Percentiles rank a stretch among this genome's conserved stretches.
phyloP scores from a whole-genome alignment of 2,888 invertebrate genomes.

The Ganaspis brasiliensis region DNA sequence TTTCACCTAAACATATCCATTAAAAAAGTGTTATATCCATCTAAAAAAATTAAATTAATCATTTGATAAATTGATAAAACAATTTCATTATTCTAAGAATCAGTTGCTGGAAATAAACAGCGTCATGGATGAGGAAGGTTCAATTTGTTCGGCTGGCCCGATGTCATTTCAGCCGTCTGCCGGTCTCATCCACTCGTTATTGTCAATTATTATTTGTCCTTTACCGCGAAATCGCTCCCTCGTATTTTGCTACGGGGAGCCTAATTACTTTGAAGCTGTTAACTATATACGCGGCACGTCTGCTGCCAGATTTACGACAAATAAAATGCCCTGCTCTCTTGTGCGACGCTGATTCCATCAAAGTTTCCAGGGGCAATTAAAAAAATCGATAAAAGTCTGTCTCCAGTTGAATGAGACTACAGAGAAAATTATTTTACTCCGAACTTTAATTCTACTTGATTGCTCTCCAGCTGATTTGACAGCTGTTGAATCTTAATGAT shows the following conservation, averaged over 20 bases:
- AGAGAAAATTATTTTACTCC: conserved; percentile 3
- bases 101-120: neutral
- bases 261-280: conserved; percentile 61
- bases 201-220: conserved; percentile 66
- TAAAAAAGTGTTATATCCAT: too few relatives aligned
- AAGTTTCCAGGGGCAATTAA: conserved; percentile 46
- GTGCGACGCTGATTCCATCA: conserved; percentile 52
- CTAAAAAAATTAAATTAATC: too few relatives aligned
- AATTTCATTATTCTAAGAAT: conserved; percentile 9
- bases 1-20: too few relatives aligned
- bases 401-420: neutral
- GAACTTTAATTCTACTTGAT: conserved; percentile 31
- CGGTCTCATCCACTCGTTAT: conserved; percentile 62
- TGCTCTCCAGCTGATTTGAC: conserved; percentile 30
- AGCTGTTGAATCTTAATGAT: conserved; percentile 40
- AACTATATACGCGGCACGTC: conserved; percentile 34
- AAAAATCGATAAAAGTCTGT: conserved; percentile 29
- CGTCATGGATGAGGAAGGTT: conserved; percentile 52
- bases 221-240: conserved; percentile 62
- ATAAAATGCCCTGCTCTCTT: conserved; percentile 49
- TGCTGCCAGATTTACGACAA: conserved; percentile 53
- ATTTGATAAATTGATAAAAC: too few relatives aligned
- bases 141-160: conserved; percentile 59
- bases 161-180: conserved; percentile 36
- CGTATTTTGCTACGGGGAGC: conserved; percentile 52